phyloP scores from a whole-genome alignment of 2,888 invertebrate species.

The Fragum sueziense region DNA sequence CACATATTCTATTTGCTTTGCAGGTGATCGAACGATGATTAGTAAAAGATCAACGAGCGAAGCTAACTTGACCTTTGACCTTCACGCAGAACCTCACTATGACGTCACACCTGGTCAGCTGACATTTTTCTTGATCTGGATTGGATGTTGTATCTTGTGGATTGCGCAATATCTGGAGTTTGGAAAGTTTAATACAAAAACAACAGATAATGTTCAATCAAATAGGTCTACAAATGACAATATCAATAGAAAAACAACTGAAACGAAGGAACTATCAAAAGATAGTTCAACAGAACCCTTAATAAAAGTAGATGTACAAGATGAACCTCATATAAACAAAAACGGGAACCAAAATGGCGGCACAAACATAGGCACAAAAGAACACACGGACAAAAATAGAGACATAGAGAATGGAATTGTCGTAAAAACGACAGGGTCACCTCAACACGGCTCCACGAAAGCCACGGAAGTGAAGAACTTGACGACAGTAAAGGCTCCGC shows the following conservation, averaged over 20 bases:
- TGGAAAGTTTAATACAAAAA: neutral
- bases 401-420: neutral
- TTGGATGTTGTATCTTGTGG: conserved; percentile 40
- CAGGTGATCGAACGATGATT: conserved; percentile 7
- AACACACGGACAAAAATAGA: neutral
- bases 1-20: no score
- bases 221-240: no score
- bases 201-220: no score
- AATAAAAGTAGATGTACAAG: neutral
- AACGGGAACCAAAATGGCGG: neutral
- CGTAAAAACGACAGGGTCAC: neutral
- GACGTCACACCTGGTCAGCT: conserved; percentile 60
- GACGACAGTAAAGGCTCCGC: conserved; percentile 31
- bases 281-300: neutral
- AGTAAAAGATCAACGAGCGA: neutral
- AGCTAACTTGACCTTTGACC: conserved; percentile 32
- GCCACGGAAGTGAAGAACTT: neutral
- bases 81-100: conserved; percentile 57
- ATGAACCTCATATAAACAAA: neutral
- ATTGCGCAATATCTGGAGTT: conserved; percentile 8
- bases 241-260: no score
- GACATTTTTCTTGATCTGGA: conserved; percentile 55
- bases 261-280: neutral
- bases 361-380: neutral
- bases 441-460: neutral